Evolutionary conservation across 2,113 vertebrate genomes (phyloP).

Genomic region (Calypte anna): DNA sequence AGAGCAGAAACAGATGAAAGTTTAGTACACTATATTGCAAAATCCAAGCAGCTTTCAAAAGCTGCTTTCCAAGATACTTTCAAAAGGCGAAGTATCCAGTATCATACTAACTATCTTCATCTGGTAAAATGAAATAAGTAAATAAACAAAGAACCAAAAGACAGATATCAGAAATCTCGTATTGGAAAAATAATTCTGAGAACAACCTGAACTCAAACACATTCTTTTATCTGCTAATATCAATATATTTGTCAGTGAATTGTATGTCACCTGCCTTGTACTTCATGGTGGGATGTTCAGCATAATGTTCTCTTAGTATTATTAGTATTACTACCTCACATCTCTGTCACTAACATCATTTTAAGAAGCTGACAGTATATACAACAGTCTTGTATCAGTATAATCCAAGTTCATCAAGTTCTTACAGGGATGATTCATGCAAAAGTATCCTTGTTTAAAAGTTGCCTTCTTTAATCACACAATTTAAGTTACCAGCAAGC

Average conservation of each 20-base stretch:
- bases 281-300: not conserved
- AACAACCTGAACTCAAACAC: not conserved
- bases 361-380: not conserved
- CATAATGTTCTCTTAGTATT: not conserved
- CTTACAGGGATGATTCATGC: not conserved
- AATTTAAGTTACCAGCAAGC: not conserved
- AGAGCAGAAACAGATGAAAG: not conserved
- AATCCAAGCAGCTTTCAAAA: not conserved
- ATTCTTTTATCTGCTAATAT: not conserved
- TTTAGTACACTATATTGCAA: not conserved
- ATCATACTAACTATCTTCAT: not conserved
- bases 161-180: not conserved
- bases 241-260: not conserved
- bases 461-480: not conserved
- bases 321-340: not conserved
- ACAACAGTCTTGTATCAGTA: not conserved
- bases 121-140: not conserved
- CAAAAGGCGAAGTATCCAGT: not conserved
- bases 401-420: not conserved
- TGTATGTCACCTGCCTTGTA: not conserved
- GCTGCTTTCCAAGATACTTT: not conserved
- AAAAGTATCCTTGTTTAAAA: not conserved
- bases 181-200: not conserved
- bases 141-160: no score
- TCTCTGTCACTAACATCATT: not conserved